A percentile compares a stretch with the other conserved stretches of the same genome.
These are phyloP conservation scores for Omphaloscelis lunosa DNA, from an alignment of 2,888 invertebrate genomes.

Conservation along the genomic window DNA sequence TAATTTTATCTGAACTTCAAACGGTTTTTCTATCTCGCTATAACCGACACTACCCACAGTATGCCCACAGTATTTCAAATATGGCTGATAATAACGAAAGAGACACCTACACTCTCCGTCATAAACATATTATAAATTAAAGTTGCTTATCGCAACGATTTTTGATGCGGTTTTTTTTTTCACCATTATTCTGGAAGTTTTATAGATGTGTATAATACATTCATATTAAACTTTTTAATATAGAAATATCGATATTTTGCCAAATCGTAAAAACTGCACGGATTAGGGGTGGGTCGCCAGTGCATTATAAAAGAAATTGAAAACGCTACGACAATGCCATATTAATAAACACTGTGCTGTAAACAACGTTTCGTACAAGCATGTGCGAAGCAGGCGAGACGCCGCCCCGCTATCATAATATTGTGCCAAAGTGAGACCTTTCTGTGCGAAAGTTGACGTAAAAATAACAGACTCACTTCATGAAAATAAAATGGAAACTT, in stretches of 20 bases:
- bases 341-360: constrained; percentile 20
- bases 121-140: no score
- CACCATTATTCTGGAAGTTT: background rate
- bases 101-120: no score
- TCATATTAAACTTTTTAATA: background rate
- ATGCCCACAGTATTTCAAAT: no score
- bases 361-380: constrained; percentile 16
- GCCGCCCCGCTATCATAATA: constrained; percentile 36
- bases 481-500: constrained; percentile 20
- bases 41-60: no score
- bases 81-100: no score
- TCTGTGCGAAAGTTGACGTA: constrained; percentile 31
- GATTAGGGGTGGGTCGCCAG: no score
- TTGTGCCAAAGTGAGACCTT: constrained; percentile 38
- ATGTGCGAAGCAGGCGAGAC: background rate
- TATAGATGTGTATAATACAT: background rate
- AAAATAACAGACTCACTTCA: constrained; percentile 33
- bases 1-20: no score
- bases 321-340: constrained; percentile 9
- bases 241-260: background rate
- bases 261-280: background rate
- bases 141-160: background rate
- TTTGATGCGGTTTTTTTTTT: background rate
- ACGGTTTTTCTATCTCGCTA: no score
- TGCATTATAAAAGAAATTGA: constrained; percentile 1